Evolutionary conservation across 2,888 invertebrate species (phyloP), one percentile per base, ranked within the genome.

Genomic region (Nomada goodeniana): DNA sequence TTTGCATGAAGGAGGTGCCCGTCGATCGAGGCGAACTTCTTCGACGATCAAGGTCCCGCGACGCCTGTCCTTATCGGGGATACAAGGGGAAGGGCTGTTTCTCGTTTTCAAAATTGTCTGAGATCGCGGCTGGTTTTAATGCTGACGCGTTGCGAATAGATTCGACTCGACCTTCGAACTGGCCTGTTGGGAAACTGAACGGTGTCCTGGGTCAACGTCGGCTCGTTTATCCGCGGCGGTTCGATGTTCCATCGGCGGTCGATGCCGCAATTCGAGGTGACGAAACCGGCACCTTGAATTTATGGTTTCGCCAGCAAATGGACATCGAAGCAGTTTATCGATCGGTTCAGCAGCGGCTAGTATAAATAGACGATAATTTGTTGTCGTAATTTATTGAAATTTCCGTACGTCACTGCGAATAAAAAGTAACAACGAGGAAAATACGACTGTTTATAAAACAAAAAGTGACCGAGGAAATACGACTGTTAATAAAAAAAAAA

Each of bases 11-110:
- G 29, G 10, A 59, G 29, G 42, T 7, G 47, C 2, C 20, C 13
- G 3, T 9, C 10, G 20, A 13, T 36, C 75, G 75, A 82, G 81
- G 81, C 61, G 65, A 82, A 74, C 81, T 60, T 80, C 64, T 80
- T 18, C 60, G 64, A 57, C 36, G 80, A 80, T 70, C 74, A 80
- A 65, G 74, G 74, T 74, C 70, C 42, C 20, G 2, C n/a, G 20
- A 10, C 4, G 2, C 13, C 47, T 42, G 11, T 67, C n/a, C 67
- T 67, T 44, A 23, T 50, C 4, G 20, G 55, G 13, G 11, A 42
- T 2, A 26, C 2, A n/a, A 7, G 9, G 57, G 29, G 23, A 36
- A 18, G 15, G 50, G 15, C 42, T 36, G 29, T 20, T 29, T 23
- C 44, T 42, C 65, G 60, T 3, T 57, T 70, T 70, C 64, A 47